Percentiles rank a stretch among this genome's conserved stretches.
These are phyloP conservation scores for Margarornis squamiger DNA, from an alignment of 2,797 vertebrate species.

Conservation along the genomic window DNA sequence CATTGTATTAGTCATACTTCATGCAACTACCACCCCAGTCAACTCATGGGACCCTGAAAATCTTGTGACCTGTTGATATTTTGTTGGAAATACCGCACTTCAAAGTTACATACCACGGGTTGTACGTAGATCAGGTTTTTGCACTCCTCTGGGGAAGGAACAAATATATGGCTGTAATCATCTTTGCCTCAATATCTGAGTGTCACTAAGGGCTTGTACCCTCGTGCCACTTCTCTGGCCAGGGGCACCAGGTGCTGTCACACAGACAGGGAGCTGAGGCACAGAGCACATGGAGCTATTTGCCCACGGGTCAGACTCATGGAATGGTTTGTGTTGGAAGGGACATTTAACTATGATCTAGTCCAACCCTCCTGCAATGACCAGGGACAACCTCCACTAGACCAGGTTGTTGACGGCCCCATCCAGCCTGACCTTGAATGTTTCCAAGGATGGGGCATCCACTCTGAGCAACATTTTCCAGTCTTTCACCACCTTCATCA, in stretches of 20 bases:
- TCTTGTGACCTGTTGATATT: neutral
- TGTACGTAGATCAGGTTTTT: neutral
- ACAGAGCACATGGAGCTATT: accelerated
- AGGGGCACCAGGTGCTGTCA: neutral
- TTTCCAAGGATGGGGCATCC: neutral
- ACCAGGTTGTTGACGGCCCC: neutral
- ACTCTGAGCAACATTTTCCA: neutral
- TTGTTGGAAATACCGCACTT: neutral
- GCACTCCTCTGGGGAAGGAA: neutral
- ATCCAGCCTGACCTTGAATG: neutral
- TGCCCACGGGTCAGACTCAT: neutral
- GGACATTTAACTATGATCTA: neutral
- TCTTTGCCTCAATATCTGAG: neutral
- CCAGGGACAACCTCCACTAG: neutral
- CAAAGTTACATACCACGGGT: neutral
- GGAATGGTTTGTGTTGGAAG: neutral
- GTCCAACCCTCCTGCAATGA: neutral
- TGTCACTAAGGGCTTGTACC: neutral
- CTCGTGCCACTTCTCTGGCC: neutral
- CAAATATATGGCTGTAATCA: neutral
- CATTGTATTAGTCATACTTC: neutral
- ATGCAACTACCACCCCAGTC: neutral
- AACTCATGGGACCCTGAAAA: neutral
- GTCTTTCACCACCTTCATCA: neutral
- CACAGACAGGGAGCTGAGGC: neutral